Percentiles rank a stretch among this genome's conserved stretches.
Conservation (phyloP, 2,797 vertebrate genomes). For the Graptemys geographica region DNA sequence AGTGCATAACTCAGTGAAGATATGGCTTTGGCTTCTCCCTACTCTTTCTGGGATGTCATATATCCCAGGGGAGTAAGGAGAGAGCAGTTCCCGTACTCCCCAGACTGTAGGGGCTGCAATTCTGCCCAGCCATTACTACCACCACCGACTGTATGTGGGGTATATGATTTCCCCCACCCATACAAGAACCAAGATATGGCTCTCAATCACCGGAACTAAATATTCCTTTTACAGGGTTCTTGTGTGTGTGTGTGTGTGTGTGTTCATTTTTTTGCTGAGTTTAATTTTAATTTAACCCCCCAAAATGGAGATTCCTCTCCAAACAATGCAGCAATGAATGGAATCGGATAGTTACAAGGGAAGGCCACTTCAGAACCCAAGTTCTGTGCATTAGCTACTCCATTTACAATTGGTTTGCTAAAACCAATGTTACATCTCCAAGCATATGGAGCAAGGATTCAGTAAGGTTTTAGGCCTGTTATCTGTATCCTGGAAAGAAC, state of each 20-base stretch:
- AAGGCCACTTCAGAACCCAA: not conserved
- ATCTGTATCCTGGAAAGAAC: not conserved
- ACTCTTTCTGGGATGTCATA: not conserved
- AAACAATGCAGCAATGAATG: not conserved
- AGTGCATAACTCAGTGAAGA: too few species aligned
- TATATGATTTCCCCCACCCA: not conserved
- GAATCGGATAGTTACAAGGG: not conserved
- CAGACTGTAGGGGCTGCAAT: not conserved
- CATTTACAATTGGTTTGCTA: not conserved
- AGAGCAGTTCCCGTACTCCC: not conserved
- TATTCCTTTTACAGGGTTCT: not conserved
- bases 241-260: not conserved
- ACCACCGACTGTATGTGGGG: not conserved
- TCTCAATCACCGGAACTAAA: not conserved
- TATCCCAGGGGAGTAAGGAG: not conserved
- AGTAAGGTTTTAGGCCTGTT: not conserved
- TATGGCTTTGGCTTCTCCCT: not conserved
- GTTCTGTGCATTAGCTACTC: not conserved
- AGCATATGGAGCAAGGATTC: not conserved
- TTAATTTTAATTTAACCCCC: not conserved
- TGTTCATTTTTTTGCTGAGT: not conserved
- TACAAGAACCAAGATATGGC: not conserved
- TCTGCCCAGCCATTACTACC: not conserved
- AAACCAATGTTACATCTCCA: not conserved
- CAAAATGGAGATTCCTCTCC: not conserved